phyloP scores from a whole-genome alignment of 2,113 vertebrate genomes.

The Merops nubicus region DNA sequence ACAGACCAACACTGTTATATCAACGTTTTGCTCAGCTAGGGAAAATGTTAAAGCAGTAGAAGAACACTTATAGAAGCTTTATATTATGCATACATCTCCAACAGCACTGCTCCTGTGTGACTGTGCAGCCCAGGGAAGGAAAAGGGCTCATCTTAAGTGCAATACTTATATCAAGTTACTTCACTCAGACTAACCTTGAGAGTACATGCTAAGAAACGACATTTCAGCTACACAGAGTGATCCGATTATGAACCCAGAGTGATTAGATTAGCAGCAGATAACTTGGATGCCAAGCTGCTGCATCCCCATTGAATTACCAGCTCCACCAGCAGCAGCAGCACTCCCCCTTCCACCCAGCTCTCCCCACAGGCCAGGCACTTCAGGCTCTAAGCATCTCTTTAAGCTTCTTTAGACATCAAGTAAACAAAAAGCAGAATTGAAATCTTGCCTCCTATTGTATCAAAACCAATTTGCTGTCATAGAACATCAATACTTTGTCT shows the following conservation, averaged over 20 bases:
- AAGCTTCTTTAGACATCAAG: background rate
- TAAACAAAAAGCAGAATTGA: background rate
- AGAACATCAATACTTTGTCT: background rate
- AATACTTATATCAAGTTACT: background rate
- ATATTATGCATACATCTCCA: background rate
- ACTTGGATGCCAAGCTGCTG: constrained; percentile 11
- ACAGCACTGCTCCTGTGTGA: background rate
- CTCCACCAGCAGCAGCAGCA: background rate
- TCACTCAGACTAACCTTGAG: background rate
- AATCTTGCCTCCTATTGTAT: background rate
- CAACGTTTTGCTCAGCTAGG: background rate
- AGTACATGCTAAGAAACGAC: background rate
- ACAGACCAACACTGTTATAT: background rate
- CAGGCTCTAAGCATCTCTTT: background rate
- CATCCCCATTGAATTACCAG: background rate
- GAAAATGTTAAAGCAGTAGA: background rate
- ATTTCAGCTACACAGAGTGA: background rate
- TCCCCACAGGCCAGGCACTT: background rate
- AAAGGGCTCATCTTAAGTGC: background rate
- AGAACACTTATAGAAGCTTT: background rate
- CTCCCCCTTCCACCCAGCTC: background rate
- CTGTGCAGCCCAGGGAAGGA: background rate
- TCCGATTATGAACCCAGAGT: background rate
- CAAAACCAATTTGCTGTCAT: background rate
- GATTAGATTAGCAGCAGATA: constrained; percentile 4